These are phyloP conservation scores for Colostygia pectinataria DNA, from an alignment of 2,888 invertebrate species.

Conservation along the genomic window DNA sequence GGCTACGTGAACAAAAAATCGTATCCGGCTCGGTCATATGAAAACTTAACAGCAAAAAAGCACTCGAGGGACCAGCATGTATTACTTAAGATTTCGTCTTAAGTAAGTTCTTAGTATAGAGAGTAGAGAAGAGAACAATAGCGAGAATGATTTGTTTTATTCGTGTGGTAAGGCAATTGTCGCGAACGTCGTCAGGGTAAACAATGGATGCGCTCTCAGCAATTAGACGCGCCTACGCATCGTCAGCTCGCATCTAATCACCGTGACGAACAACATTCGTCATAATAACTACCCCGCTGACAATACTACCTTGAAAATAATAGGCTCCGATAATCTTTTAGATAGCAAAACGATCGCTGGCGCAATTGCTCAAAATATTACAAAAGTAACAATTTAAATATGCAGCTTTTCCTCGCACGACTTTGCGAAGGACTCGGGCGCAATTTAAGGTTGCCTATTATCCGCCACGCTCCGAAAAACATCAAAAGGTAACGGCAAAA, in stretches of 20 bases:
- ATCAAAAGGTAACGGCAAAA: slow-evolving; percentile 77
- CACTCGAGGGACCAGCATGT: slow-evolving; percentile 27
- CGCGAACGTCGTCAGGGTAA: slow-evolving; percentile 46
- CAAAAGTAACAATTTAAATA: slow-evolving; percentile 71
- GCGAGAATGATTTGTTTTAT: slow-evolving; percentile 49
- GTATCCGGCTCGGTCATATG: slow-evolving; percentile 67
- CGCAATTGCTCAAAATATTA: slow-evolving; percentile 57
- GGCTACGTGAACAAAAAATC: slow-evolving; percentile 56
- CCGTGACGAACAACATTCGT: slow-evolving; percentile 46
- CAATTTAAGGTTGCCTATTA: slow-evolving; percentile 81
- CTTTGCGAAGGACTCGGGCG: slow-evolving; percentile 76
- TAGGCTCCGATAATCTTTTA: slow-evolving; percentile 51
- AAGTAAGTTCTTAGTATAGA: too few species aligned
- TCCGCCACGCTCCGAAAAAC: slow-evolving; percentile 82
- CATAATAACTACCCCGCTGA: slow-evolving; percentile 44
- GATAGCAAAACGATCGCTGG: slow-evolving; percentile 53
- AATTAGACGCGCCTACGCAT: slow-evolving; percentile 53
- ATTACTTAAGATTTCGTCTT: slow-evolving; percentile 23
- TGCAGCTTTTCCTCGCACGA: slow-evolving; percentile 75
- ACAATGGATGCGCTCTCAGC: slow-evolving; percentile 64
- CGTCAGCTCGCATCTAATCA: slow-evolving; percentile 47
- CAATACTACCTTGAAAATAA: slow-evolving; percentile 53
- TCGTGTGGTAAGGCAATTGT: slow-evolving; percentile 44
- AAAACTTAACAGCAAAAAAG: slow-evolving; percentile 55
- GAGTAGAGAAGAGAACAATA: slow-evolving; percentile 63